Base-by-base conservation (phyloP, 2,113 vertebrate species). In the Ellobius talpinus region DNA sequence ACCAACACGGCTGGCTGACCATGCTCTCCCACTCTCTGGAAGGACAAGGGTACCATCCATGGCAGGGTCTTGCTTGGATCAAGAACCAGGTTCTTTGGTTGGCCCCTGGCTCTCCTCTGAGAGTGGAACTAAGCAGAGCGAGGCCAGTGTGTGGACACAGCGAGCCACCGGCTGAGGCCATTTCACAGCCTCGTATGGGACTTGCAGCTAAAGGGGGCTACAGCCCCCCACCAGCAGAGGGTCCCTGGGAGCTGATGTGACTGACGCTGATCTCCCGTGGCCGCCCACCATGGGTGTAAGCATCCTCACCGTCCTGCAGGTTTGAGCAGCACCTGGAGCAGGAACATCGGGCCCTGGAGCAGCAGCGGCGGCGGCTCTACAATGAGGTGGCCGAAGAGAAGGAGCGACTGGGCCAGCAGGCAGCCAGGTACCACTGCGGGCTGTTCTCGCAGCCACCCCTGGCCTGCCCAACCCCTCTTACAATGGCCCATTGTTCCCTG, bases 271-370 rank as follows among this genome's bases (percentile, higher is more conserved):
- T n/a, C 12, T 31, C 6, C 29, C 2, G 6, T 9, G 36, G 63
- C 5, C 72, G 23, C 70, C n/a, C 16, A 1, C 52, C 5, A 0
- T 63, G 39, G 55, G 6, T 21, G 26, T 14, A 14, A 29, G 74
- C 58, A 10, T 7, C 10, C 31, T 3, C 66, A 0, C 91, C 21
- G 9, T 36, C 68, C 3, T 0, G 0, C 98, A 99, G 99, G 93
- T 99, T 99, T 7, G 99, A 99, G 98, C 99, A 99, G 98, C 99
- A 99, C 97, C 98, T 99, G 95, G 99, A 99, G 97, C 99, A 99
- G 98, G 99, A 99, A 98, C 99, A 99, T 98, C 97, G 99, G 81
- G 98, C 98, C 0, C 97, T 99, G 95, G 99, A 99, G 98, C 99
- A 99, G 98, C 99, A 99, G 98, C 99, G 99, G 82, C 98, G 98